phyloP scores from a whole-genome alignment of 2,888 invertebrate species.

The Meghimatium bilineatum region DNA sequence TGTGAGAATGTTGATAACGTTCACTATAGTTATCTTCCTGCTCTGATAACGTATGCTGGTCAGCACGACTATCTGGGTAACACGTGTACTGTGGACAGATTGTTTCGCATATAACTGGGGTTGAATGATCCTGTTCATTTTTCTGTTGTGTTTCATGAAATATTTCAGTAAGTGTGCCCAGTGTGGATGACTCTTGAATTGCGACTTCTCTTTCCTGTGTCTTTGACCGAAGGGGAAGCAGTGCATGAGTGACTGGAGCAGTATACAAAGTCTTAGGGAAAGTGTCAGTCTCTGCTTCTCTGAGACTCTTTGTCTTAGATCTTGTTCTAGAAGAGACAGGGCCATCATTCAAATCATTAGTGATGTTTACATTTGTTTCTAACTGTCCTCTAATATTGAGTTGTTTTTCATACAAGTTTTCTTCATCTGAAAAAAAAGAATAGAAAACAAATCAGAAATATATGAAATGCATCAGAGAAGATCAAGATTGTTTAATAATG shows the following conservation, averaged over 20 bases:
- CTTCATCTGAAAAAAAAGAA: background rate
- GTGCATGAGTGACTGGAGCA: too few species aligned
- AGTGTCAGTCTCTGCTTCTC: background rate
- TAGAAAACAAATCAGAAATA: background rate
- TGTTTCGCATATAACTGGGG: background rate
- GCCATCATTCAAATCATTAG: constrained; percentile 4
- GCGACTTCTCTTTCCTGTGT: background rate
- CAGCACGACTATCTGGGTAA: too few species aligned
- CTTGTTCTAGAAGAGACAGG: background rate
- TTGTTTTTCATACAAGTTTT: background rate
- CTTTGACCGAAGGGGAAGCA: too few species aligned
- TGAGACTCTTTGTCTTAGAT: background rate
- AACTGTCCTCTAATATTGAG: background rate
- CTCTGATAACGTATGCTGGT: background rate
- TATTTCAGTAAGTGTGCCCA: background rate
- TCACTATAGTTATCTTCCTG: background rate
- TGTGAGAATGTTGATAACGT: background rate
- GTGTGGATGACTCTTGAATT: background rate
- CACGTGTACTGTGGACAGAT: background rate
- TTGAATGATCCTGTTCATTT: background rate
- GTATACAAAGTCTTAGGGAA: background rate
- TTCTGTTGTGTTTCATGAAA: background rate
- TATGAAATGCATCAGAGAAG: too few species aligned
- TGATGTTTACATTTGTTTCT: background rate
- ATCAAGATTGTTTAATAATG: too few species aligned